phyloP scores from a whole-genome alignment of 1,140 invertebrate genomes.

The Drosophila navojoa region DNA sequence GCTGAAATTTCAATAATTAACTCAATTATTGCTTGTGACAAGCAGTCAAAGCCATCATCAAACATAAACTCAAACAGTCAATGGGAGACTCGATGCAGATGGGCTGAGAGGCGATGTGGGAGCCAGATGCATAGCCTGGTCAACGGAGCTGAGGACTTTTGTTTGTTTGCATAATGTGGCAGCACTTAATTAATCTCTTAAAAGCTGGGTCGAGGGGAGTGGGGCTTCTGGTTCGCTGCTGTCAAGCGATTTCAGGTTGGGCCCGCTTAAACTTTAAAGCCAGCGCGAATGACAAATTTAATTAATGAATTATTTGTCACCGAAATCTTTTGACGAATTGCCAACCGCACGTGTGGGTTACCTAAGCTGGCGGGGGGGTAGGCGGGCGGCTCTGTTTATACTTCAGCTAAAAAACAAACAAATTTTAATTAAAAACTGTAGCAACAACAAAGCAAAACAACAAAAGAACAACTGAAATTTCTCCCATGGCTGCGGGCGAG shows the following conservation, averaged over 20 bases:
- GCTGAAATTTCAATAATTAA: slow-evolving; percentile 63
- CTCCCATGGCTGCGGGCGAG: slow-evolving; percentile 31
- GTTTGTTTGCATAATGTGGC: not conserved
- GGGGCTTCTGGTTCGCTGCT: not conserved
- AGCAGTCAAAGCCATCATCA: not conserved
- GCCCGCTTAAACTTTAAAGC: slow-evolving; percentile 5
- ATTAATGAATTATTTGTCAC: slow-evolving; percentile 47
- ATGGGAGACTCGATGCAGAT: no score
- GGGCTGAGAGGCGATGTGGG: slow-evolving; percentile 14
- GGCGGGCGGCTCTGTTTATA: slow-evolving; percentile 29
- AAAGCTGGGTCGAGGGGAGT: no score
- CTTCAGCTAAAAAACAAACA: slow-evolving; percentile 17
- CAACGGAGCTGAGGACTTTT: no score
- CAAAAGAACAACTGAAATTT: slow-evolving; percentile 18
- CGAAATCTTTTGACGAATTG: slow-evolving; percentile 31
- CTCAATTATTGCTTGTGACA: slow-evolving; percentile 42
- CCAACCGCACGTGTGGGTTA: slow-evolving; percentile 26
- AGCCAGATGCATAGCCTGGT: no score
- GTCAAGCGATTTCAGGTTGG: slow-evolving; percentile 9
- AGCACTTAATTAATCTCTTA: not conserved
- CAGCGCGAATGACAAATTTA: slow-evolving; percentile 30
- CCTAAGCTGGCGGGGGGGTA: slow-evolving; percentile 9
- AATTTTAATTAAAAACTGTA: slow-evolving; percentile 52
- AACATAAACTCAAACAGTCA: not conserved
- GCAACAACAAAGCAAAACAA: slow-evolving; percentile 28